Base-by-base conservation (phyloP, 2,888 invertebrate genomes). In the Parnassius smintheus region DNA sequence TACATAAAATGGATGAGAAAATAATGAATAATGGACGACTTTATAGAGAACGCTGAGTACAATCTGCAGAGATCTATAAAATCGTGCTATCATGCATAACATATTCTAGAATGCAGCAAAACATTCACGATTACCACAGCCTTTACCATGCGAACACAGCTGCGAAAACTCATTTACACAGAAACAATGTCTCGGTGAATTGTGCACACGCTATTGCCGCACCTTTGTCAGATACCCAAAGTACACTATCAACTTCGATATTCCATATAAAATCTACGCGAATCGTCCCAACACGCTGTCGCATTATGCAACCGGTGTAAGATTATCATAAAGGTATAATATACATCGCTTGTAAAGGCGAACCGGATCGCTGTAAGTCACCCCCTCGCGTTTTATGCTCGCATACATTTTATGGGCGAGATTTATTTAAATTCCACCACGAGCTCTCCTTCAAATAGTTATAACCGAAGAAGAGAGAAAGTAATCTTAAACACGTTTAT, bases 291-390 rank as follows among this genome's bases (percentile, higher is more conserved):
- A 70, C 72, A 74, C 75, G 75, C 81, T 84, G 87, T 90, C 79
- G 75, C 88, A 90, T 90, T 90, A 90, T 90, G 88, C 89, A 82
- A 74, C 82, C 75, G 71, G 76, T 77, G 79, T 75, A 70, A 75
- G 77, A 90, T 90, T 91, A 89, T 85, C 90, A 91, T 90, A 88
- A 87, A 83, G 75, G 80, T 80, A 80, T 82, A 79, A 80, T 79
- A 79, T 74, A 75, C 71, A 68, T 70, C 70, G 60, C 70, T 66
- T 65, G 68, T 69, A 66, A 61, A 72, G 72, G 75, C 73, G 74
- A 76, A 72, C 68, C 65, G 70, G 71, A 73, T 74, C 61, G 53
- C 51, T 46, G 57, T 12, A 52, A 59, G 49, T 69, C 68, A 62
- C 67, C 72, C 71, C 70, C 66, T 70, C 68, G 68, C 61, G 68